Base-by-base conservation (phyloP, 2,888 invertebrate genomes). In the Andrena chrysosceles region DNA sequence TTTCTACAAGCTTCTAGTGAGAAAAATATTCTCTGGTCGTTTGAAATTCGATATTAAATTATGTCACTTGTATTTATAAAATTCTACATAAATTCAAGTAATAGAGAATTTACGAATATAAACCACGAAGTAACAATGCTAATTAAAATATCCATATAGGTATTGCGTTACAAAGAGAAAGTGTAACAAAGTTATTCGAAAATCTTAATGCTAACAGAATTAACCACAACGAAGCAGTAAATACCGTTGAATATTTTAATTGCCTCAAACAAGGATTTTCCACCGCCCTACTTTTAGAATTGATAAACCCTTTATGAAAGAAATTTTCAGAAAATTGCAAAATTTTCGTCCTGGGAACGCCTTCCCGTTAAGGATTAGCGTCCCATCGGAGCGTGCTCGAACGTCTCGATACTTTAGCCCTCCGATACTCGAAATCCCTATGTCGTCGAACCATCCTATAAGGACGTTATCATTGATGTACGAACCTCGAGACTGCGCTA, bases 381-480 rank as follows among this genome's bases (percentile, higher is more conserved):
- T 35, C 77, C 16, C 54, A 16, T 66, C 59, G 59, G 13, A 60
- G 23, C 49, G 29, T 31, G 29, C 75, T 73, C 79, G 84, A 79
- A 69, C 59, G 64, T 13, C 56, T 20, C 52, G 69, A 77, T 72
- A 79, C 77, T 87, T 85, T 85, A 81, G 83, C 85, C 74, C 62
- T 13, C 42, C 4, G 70, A 77, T 60, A 54, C 52, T 8, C 29
- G 48, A 13, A 68, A 79, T 75, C 63, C 29, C 48, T 33, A 56
- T 69, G 54, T 75, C 66, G 72, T 54, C 64, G 56, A 62, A 20
- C 62, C 31, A 59, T 62, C 52, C 73, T 77, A 83, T 83, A 77
- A 81, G 62, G 73, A 81, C 76, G 74, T 85, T 78, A 87, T 87
- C 83, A 71, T 69, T 76, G 66, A 77, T 68, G 60, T 72, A 76